phyloP scores from a whole-genome alignment of 2,888 invertebrate species.

The Zygogramma bicolorata region DNA sequence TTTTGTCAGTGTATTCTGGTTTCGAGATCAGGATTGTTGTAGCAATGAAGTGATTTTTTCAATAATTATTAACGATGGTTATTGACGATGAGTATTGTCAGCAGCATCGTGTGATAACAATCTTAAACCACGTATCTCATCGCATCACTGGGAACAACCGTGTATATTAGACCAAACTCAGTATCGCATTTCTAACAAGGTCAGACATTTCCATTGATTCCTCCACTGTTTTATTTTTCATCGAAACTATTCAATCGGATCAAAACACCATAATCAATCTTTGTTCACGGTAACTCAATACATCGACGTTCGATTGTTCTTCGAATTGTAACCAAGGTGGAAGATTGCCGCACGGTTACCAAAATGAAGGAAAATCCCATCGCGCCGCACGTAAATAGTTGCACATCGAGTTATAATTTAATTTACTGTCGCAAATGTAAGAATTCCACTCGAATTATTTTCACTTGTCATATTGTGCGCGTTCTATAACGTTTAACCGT shows the following conservation, averaged over 20 bases:
- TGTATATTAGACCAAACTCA: too few relatives aligned
- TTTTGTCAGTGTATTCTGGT: too few relatives aligned
- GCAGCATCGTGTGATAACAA: too few relatives aligned
- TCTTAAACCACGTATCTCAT: too few relatives aligned
- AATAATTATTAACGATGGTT: too few relatives aligned
- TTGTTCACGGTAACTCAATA: not conserved
- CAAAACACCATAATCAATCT: not conserved
- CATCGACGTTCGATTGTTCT: conserved; percentile 21
- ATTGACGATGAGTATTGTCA: too few relatives aligned
- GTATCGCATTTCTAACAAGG: not conserved
- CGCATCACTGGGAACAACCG: too few relatives aligned
- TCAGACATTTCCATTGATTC: not conserved
- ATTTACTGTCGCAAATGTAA: conserved; percentile 62
- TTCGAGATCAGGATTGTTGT: too few relatives aligned
- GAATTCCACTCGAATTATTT: conserved; percentile 67
- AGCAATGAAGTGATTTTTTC: too few relatives aligned
- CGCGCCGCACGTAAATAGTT: conserved; percentile 44
- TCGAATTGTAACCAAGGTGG: conserved; percentile 33
- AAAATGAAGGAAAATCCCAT: conserved; percentile 39
- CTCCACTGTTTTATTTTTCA: not conserved
- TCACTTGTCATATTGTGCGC: conserved; percentile 64
- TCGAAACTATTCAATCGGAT: not conserved
- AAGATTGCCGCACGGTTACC: conserved; percentile 37
- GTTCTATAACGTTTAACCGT: conserved; percentile 65
- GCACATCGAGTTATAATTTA: conserved; percentile 53